phyloP scores from a whole-genome alignment of 2,888 invertebrate species.

The Tetropium fuscum region DNA sequence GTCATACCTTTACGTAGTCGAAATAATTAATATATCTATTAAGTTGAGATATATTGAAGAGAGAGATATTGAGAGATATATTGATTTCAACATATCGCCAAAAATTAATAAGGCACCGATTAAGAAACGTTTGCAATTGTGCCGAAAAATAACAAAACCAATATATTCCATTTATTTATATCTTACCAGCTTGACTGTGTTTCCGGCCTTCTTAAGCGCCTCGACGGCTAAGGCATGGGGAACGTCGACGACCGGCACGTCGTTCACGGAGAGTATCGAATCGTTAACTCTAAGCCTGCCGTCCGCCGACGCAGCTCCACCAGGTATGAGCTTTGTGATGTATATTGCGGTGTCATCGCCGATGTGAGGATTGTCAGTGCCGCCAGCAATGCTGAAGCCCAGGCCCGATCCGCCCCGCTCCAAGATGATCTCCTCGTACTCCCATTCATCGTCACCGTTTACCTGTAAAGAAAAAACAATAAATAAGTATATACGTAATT shows the following conservation, averaged over 20 bases:
- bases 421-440: slow-evolving; percentile 89
- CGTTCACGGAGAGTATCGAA: slow-evolving; percentile 95
- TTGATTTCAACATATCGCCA: too few relatives aligned
- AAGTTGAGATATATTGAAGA: too few relatives aligned
- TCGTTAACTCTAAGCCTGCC: slow-evolving; percentile 95
- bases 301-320: slow-evolving; percentile 94
- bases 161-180: background rate
- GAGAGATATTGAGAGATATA: too few relatives aligned
- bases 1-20: too few relatives aligned
- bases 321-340: slow-evolving; percentile 96
- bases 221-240: slow-evolving; percentile 96
- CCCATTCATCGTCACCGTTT: slow-evolving; percentile 86
- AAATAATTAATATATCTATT: too few relatives aligned
- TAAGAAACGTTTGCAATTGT: too few relatives aligned
- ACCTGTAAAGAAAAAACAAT: slow-evolving; percentile 69
- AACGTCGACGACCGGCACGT: slow-evolving; percentile 88
- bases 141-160: background rate
- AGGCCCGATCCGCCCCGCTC: slow-evolving; percentile 93
- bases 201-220: slow-evolving; percentile 96
- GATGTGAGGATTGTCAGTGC: slow-evolving; percentile 93
- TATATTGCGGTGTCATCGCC: slow-evolving; percentile 97
- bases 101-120: too few relatives aligned
- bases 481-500: too few relatives aligned
- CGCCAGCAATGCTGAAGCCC: slow-evolving; percentile 99
- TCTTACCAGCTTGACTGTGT: slow-evolving; percentile 91